Base-by-base conservation (phyloP, 2,797 vertebrate species). In the Mionectes olivaceus region DNA sequence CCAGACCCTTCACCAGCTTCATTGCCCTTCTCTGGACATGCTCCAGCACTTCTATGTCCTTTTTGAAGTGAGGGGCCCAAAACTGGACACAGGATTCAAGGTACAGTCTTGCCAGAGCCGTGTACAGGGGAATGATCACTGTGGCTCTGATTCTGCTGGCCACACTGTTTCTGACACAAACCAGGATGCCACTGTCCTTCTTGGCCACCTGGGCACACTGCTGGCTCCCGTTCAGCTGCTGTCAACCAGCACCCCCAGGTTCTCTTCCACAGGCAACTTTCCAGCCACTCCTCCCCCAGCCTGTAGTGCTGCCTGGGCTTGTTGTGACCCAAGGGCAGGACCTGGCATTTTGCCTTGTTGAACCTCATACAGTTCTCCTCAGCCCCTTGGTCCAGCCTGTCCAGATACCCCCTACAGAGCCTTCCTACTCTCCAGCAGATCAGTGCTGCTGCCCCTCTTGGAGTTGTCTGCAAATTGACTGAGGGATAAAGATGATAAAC, bases 181-280 rank as follows among this genome's bases (percentile, higher is more conserved):
- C 30, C 33, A n/a, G 19, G 16, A 18, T 76, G 46, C 32, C 32
- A 3, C 1, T 47, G 57, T 32, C 30, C 27, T 47, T 10, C 44
- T 65, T 41, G 46, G 7, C 30, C 33, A 52, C 56, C n/a, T 63
- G 69, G 15, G 1, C 25, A 13, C 50, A 23, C 2, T 63, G 1
- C n/a, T 39, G 50, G 30, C 4, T 76, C n/a, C 0, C 9, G 22
- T 41, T 69, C 33, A 47, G 30, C 56, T 1, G 3, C 37, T 75
- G 21, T 6, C 0, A 0, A 0, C 9, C 18, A 74, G 10, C 19
- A 44, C 8, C 4, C 4, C 3, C 15, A n/a, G 44, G 19, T 64
- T 19, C 30, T 91, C 49, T 52, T 52, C n/a, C 25, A 7, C 44
- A 14, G 1, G 13, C 50, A 69, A 19, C 5, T 64, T 76, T 75